Base-by-base conservation (phyloP, 2,797 vertebrate genomes). In the Lacerta viridis region DNA sequence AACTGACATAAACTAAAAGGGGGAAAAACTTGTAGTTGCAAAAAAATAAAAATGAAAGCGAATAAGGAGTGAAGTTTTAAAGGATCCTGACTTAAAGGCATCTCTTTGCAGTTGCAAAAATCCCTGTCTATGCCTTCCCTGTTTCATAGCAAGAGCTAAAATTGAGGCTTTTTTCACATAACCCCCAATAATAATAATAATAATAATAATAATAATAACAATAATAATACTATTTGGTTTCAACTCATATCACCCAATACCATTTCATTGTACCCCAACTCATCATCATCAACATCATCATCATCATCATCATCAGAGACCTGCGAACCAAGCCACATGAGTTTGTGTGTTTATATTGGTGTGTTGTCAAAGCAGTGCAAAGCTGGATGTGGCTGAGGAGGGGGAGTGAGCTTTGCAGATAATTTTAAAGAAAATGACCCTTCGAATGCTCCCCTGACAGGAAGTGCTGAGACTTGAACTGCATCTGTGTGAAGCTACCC, bases 11-110 rank as follows among this genome's bases (percentile, higher is more conserved):
- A 85, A 84, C 0, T 66, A 1, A 17, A 50, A 86, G 75, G 33
- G 25, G 13, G 5, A 0, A 50, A 29, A n/a, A 6, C 7, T 68
- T 1, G 1, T 75, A 5, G 0, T 82, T 64, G 66, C 1, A 66
- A 20, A 80, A 90, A 90, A 88, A 17, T 74, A 43, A 76, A 43
- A 72, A 90, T 50, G 50, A 2, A 83, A 9, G 46, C 4, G 76
- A 50, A 0, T 9, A 64, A 72, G 43, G 25, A 89, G 83, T 20
- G 71, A 0, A 7, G 1, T 33, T 1, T 75, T 72, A 80, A 72
- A 85, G 82, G 10, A 61, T 29, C 68, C 17, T 71, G 39, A 20
- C n/a, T 88, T 87, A 75, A 46, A 0, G 17, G 5, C 13, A 2
- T 39, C 13, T 43, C 43, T 74, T 59, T 7, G 1, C 0, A 39